phyloP scores from a whole-genome alignment of 2,113 vertebrate genomes.

The Toxostoma redivivum region DNA sequence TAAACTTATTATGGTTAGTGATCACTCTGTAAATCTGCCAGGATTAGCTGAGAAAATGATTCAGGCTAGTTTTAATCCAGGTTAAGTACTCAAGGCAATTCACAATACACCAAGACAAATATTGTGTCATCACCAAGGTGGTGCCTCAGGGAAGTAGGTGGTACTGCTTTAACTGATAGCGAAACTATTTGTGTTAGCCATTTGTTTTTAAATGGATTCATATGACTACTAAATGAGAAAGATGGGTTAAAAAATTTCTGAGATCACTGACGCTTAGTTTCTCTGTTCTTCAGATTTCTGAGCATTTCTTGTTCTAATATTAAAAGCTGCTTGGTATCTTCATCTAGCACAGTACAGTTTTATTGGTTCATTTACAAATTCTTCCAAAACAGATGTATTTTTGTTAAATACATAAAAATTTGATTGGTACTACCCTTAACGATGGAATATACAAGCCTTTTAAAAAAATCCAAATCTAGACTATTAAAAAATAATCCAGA shows the following conservation, averaged over 20 bases:
- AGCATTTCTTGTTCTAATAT: background rate
- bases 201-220: background rate
- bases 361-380: background rate
- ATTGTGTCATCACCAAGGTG: background rate
- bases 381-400: background rate
- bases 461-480: background rate
- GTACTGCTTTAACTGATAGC: background rate
- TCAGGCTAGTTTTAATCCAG: background rate
- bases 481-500: background rate
- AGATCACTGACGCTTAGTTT: background rate
- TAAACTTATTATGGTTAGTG: background rate
- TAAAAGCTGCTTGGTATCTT: background rate
- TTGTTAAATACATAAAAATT: background rate
- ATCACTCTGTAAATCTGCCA: background rate
- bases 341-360: background rate
- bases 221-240: background rate
- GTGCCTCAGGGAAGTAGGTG: background rate
- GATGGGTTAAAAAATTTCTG: background rate
- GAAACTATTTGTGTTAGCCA: background rate
- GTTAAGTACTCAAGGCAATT: background rate
- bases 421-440: background rate
- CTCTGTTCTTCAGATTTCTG: background rate
- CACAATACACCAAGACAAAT: background rate
- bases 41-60: background rate
- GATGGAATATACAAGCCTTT: background rate